A percentile compares a stretch with the other conserved stretches of the same genome.
Conservation (phyloP, 2,888 invertebrate genomes). For the Thymelicus sylvestris region DNA sequence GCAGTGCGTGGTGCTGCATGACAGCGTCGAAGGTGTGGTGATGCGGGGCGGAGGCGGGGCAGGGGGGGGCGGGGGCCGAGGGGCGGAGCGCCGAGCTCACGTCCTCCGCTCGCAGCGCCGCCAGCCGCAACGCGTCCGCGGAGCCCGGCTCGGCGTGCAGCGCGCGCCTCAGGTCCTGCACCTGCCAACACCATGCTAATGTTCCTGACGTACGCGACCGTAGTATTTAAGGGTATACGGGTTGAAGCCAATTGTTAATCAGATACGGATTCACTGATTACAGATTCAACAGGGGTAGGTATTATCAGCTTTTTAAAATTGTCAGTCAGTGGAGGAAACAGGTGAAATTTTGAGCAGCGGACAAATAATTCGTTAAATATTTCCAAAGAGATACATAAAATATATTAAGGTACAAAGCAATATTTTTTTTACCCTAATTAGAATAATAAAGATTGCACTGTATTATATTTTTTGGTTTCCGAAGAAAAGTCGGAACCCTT, state of each 20-base stretch:
- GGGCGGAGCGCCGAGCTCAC: conserved; percentile 78
- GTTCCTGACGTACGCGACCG: conserved; percentile 23
- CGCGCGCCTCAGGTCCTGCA: conserved; percentile 92
- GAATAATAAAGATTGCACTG: too few species aligned
- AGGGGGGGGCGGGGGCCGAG: conserved; percentile 54
- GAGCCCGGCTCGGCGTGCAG: conserved; percentile 89
- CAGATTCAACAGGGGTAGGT: too few species aligned
- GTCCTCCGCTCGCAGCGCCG: conserved; percentile 79
- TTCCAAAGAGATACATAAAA: too few species aligned
- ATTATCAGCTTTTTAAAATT: too few species aligned
- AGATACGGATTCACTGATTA: not conserved
- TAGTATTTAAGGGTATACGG: conserved; percentile 21
- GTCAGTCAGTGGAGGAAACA: not conserved
- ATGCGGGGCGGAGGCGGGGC: conserved; percentile 67
- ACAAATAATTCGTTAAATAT: not conserved
- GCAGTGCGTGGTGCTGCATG: conserved; percentile 83
- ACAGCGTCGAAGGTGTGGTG: conserved; percentile 84
- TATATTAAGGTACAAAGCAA: too few species aligned
- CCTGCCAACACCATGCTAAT: conserved; percentile 81
- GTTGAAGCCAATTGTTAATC: conserved; percentile 7
- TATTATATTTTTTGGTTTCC: too few species aligned
- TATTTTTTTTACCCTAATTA: too few species aligned
- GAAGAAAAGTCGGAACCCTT: too few species aligned
- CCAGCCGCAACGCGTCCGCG: conserved; percentile 83
- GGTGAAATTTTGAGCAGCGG: not conserved